These are phyloP conservation scores for Neodiprion lecontei DNA, from an alignment of 1,140 invertebrate species.

Conservation along the genomic window DNA sequence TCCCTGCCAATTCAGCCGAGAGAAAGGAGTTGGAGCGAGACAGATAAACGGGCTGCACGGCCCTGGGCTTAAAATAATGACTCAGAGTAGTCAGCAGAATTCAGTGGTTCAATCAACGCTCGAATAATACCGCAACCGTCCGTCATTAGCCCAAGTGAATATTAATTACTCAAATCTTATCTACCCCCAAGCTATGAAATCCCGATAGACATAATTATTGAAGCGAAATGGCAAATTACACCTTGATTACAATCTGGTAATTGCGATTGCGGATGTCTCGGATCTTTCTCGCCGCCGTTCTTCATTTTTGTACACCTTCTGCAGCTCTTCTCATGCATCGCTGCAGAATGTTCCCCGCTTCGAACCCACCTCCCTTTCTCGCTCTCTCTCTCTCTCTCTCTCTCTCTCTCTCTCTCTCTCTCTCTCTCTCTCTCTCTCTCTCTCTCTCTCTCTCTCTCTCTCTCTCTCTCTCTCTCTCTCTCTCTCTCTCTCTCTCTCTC, in stretches of 20 bases:
- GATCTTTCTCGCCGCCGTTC: not conserved
- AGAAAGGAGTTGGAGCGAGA: constrained; percentile 4
- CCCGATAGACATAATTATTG: constrained; percentile 22
- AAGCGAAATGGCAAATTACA: constrained; percentile 18
- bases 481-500: not conserved
- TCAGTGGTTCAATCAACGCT: constrained; percentile 15
- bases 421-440: not conserved
- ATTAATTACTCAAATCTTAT: constrained; percentile 37
- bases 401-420: not conserved
- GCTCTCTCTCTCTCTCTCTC: not conserved
- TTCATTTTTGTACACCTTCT: not conserved
- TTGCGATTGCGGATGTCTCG: not conserved
- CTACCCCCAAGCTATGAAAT: not conserved
- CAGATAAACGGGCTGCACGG: constrained; percentile 24
- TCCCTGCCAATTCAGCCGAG: constrained; percentile 4
- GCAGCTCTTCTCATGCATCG: not conserved
- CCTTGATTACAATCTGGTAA: not conserved
- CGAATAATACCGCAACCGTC: constrained; percentile 15
- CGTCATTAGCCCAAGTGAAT: constrained; percentile 41
- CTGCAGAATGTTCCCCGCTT: not conserved
- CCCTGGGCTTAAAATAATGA: constrained; percentile 43
- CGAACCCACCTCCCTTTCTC: not conserved
- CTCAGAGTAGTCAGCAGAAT: constrained; percentile 44
- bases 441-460: not conserved
- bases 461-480: not conserved